Evolutionary conservation across 2,113 vertebrate genomes (phyloP), one percentile per base, ranked within the genome.

Genomic region (Psittacus erithacus): DNA sequence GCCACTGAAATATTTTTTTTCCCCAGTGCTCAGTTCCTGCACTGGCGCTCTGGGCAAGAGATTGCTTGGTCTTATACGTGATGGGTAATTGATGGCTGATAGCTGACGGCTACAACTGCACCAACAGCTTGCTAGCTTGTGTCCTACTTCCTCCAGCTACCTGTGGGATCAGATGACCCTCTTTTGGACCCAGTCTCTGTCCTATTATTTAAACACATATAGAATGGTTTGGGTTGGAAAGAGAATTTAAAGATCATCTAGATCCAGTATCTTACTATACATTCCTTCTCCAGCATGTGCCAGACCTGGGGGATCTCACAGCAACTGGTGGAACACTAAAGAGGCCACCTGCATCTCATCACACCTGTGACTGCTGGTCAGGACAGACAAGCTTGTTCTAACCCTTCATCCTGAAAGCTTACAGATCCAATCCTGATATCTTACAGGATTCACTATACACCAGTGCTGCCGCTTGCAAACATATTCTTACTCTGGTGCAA

Each of bases 341-440:
- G 22, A 74, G 38, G 13, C 31, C n/a, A 35, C 24, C 27, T 44
- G 29, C 1, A 7, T 62, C 44, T 33, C 49, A 67, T 11, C 4
- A 7, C 20, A 74, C 11, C 29, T 23, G 13, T 63, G 47, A 22
- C 43, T 0, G 0, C 9, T 5, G 9, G 35, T 44, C 55, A 52
- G 44, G n/a, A 62, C 1, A 59, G 77, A 67, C 3, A 53, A 78
- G 17, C 19, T 91, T 63, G 19, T 25, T 67, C 22, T 38, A 27
- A 46, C 23, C n/a, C 18, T 41, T 13, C 5, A 6, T 14, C 6
- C 15, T 38, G 28, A 39, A 70, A 88, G 9, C 4, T 49, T n/a
- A 43, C 6, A 25, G 59, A 24, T 22, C 15, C 29, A 67, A 10
- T 43, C 31, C 46, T 70, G 76, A 46, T 0, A 2, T 33, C 14